phyloP scores from a whole-genome alignment of 2,797 vertebrate species.

The Parotocinclus haroldoi region DNA sequence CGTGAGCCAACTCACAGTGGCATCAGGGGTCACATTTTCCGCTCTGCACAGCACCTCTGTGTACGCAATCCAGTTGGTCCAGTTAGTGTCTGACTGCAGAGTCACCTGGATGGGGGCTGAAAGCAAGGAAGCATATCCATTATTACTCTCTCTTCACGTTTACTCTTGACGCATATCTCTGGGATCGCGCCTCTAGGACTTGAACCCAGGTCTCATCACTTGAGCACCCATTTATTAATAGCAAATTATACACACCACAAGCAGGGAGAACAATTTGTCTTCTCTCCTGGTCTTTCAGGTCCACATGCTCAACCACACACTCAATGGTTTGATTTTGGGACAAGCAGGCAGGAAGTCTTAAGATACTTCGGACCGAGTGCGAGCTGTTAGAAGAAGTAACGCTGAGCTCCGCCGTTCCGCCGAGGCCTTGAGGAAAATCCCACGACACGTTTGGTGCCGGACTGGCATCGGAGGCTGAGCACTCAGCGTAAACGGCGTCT shows the following conservation, averaged over 20 bases:
- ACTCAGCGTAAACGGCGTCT: conserved; percentile 59
- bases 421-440: conserved; percentile 62
- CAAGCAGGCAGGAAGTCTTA: conserved; percentile 63
- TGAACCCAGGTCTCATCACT: too few relatives aligned
- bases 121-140: conserved; percentile 22
- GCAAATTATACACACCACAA: conserved; percentile 61
- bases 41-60: conserved; percentile 58
- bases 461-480: conserved; percentile 60
- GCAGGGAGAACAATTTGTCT: conserved; percentile 59
- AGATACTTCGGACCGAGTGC: conserved; percentile 60
- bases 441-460: conserved; percentile 69
- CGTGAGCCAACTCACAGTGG: conserved; percentile 58
- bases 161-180: too few relatives aligned
- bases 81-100: conserved; percentile 48
- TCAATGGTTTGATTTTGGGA: conserved; percentile 54
- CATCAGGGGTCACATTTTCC: conserved; percentile 51
- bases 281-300: conserved; percentile 55
- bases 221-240: too few relatives aligned
- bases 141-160: background rate
- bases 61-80: conserved; percentile 51
- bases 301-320: conserved; percentile 68
- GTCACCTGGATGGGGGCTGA: conserved; percentile 60
- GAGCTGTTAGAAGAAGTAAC: conserved; percentile 63
- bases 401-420: conserved; percentile 55
- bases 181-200: too few relatives aligned